These are phyloP conservation scores for Lynx canadensis DNA, from an alignment of 2,113 vertebrate species.

Conservation along the genomic window DNA sequence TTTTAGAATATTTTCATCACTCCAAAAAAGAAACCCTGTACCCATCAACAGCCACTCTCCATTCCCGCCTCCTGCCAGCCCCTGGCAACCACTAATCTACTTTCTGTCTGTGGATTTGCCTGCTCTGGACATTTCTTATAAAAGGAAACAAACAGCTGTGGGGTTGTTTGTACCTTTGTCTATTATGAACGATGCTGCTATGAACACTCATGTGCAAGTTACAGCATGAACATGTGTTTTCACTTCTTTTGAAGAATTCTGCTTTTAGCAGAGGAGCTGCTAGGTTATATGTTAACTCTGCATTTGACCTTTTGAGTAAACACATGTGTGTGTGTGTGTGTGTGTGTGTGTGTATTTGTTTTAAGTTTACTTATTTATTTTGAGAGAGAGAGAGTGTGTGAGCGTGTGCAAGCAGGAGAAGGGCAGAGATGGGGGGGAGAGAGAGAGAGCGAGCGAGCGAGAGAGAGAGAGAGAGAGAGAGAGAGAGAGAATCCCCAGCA, in stretches of 20 bases:
- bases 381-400: no score
- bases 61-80: fast-evolving
- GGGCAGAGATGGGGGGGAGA: no score
- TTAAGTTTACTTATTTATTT: no score
- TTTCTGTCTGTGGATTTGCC: not conserved
- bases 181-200: fast-evolving
- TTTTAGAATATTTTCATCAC: not conserved
- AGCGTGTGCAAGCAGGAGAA: no score
- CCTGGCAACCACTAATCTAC: not conserved
- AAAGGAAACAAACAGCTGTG: not conserved
- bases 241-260: not conserved
- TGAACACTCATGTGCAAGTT: fast-evolving
- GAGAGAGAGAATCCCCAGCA: no score
- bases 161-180: not conserved
- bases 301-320: not conserved
- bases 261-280: not conserved
- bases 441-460: no score
- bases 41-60: not conserved
- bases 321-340: not conserved
- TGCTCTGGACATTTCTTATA: not conserved
- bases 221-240: not conserved
- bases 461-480: no score
- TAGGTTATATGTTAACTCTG: not conserved
- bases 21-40: fast-evolving
- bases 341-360: no score